These are phyloP conservation scores for Pangasius krempfi DNA, from an alignment of 2,797 vertebrate genomes.

Conservation along the genomic window DNA sequence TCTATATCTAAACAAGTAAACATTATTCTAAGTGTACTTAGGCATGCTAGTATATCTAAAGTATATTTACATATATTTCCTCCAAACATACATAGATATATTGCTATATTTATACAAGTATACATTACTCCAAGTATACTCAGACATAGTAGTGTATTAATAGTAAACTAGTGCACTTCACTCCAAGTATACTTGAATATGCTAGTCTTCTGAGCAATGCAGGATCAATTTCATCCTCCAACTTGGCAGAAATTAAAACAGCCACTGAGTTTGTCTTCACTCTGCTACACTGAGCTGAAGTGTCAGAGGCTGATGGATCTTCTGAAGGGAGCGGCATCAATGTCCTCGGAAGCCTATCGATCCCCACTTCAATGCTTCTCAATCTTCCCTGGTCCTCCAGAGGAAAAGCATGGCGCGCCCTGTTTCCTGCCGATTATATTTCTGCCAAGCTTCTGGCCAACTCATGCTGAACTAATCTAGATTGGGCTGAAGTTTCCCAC, in stretches of 20 bases:
- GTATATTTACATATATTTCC: not conserved
- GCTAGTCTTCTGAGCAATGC: not conserved
- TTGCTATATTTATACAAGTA: not conserved
- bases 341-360: constrained; percentile 54
- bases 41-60: not conserved
- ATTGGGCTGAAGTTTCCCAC: constrained; percentile 57
- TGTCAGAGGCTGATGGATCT: constrained; percentile 41
- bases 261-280: constrained; percentile 14
- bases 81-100: not conserved
- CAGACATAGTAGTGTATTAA: not conserved
- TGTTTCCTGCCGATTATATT: constrained; percentile 54
- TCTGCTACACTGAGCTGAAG: constrained; percentile 1
- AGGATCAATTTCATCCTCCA: not conserved
- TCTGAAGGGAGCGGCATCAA: constrained; percentile 28
- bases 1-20: not conserved
- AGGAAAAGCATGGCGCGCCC: constrained; percentile 41
- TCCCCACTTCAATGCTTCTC: constrained; percentile 54
- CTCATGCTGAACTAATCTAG: constrained; percentile 61
- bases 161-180: not conserved
- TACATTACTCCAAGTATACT: not conserved
- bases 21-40: not conserved
- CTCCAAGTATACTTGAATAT: not conserved
- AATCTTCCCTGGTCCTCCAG: constrained; percentile 39
- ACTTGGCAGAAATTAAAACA: constrained; percentile 22
- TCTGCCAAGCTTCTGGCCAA: constrained; percentile 49